phyloP scores from a whole-genome alignment of 1,140 invertebrate species.

The Atta texana region DNA sequence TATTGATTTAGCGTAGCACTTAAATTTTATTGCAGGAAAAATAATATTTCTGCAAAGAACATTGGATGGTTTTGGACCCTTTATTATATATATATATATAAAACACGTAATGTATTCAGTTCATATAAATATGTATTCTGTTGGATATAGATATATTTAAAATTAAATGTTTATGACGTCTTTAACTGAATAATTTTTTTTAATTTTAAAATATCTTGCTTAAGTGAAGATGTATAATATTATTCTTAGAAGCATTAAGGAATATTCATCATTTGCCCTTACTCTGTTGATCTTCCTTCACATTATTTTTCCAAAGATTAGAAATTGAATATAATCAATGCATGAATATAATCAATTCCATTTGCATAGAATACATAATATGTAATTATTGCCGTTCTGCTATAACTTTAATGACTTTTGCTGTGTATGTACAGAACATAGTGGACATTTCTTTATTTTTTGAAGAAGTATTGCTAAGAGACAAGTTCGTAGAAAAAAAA shows the following conservation, averaged over 20 bases:
- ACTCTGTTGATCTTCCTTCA: background rate
- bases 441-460: background rate
- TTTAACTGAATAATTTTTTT: background rate
- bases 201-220: background rate
- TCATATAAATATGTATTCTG: background rate
- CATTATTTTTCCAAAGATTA: background rate
- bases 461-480: background rate
- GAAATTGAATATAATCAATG: too few species aligned
- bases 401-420: too few species aligned
- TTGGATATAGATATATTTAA: background rate
- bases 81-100: too few species aligned
- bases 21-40: background rate
- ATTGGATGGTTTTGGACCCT: background rate
- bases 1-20: too few species aligned
- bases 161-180: background rate
- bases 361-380: slow-evolving; percentile 19
- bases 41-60: background rate
- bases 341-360: background rate
- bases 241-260: background rate
- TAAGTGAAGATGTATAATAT: background rate
- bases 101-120: background rate
- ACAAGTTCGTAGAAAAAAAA: background rate
- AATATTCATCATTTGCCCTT: background rate
- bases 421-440: background rate
- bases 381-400: background rate